phyloP scores from a whole-genome alignment of 2,888 invertebrate species.

The Plagodis pulveraria region DNA sequence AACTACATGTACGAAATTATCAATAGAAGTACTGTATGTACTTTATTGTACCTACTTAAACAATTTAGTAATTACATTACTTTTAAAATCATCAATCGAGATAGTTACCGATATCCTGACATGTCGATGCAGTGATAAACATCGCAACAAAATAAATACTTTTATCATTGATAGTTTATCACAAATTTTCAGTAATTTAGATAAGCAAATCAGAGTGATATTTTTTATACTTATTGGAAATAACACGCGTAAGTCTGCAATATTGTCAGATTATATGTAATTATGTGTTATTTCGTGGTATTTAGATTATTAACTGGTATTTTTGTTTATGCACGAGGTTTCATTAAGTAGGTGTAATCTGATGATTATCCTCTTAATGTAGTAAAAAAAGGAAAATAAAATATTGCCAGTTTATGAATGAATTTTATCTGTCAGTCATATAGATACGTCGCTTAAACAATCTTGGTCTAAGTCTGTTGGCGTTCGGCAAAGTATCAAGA shows the following conservation, averaged over 20 bases:
- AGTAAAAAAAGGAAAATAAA: not conserved
- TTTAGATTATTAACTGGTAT: slow-evolving; percentile 26
- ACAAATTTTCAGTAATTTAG: slow-evolving; percentile 23
- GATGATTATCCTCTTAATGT: slow-evolving; percentile 4
- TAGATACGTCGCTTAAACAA: not conserved
- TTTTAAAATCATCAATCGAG: slow-evolving; percentile 54
- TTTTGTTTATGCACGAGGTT: slow-evolving; percentile 6
- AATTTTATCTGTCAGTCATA: not conserved
- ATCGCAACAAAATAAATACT: slow-evolving; percentile 18
- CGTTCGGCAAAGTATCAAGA: no score
- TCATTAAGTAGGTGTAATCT: slow-evolving; percentile 11
- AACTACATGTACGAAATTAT: slow-evolving; percentile 1
- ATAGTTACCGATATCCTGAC: slow-evolving; percentile 45
- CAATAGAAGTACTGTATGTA: not conserved
- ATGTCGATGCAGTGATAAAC: slow-evolving; percentile 26
- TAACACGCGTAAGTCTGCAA: slow-evolving; percentile 50
- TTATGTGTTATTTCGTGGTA: slow-evolving; percentile 33
- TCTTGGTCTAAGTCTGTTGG: no score
- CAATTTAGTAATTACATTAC: slow-evolving; percentile 49
- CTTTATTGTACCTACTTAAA: slow-evolving; percentile 16
- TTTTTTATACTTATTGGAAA: slow-evolving; percentile 13
- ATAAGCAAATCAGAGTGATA: slow-evolving; percentile 25
- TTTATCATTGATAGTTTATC: slow-evolving; percentile 22
- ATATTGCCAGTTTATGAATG: not conserved
- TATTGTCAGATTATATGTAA: slow-evolving; percentile 52